phyloP scores from a whole-genome alignment of 1,140 invertebrate genomes.

The Odontomachus brunneus region DNA sequence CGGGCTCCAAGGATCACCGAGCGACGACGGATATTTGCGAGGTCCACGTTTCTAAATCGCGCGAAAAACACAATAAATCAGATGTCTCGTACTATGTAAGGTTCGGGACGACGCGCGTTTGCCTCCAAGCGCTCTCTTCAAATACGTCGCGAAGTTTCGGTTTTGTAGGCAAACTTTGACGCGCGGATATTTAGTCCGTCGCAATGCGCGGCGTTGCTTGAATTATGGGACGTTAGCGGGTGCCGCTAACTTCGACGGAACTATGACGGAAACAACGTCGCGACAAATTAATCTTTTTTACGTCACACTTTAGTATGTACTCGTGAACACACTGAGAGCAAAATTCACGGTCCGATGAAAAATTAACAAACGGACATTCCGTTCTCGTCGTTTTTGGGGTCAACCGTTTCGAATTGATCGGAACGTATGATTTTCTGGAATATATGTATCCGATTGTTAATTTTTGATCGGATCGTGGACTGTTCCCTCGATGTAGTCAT shows the following conservation, averaged over 20 bases:
- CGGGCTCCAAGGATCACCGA: conserved; percentile 5
- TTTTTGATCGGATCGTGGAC: no score
- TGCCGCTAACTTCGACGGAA: conserved; percentile 9
- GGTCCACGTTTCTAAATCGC: conserved; percentile 24
- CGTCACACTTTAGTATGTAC: no score
- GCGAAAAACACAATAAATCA: conserved; percentile 51
- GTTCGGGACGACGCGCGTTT: background rate
- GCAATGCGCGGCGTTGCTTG: background rate
- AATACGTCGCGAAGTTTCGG: conserved; percentile 41
- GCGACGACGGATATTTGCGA: conserved; percentile 14
- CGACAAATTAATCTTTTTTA: background rate
- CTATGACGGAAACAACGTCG: background rate
- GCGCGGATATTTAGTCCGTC: background rate
- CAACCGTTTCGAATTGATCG: no score
- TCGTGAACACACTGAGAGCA: no score
- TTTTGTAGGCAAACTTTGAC: conserved; percentile 34
- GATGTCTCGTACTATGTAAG: conserved; percentile 9
- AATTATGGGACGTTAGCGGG: conserved; percentile 1
- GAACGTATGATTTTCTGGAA: no score
- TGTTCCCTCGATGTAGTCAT: no score
- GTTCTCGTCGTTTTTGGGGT: no score
- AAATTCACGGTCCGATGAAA: no score
- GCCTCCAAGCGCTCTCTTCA: conserved; percentile 11
- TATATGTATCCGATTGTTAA: no score
- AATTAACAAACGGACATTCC: no score